Evolutionary conservation across 2,113 vertebrate genomes (phyloP).

Genomic region (Brachionichthys hirsutus): DNA sequence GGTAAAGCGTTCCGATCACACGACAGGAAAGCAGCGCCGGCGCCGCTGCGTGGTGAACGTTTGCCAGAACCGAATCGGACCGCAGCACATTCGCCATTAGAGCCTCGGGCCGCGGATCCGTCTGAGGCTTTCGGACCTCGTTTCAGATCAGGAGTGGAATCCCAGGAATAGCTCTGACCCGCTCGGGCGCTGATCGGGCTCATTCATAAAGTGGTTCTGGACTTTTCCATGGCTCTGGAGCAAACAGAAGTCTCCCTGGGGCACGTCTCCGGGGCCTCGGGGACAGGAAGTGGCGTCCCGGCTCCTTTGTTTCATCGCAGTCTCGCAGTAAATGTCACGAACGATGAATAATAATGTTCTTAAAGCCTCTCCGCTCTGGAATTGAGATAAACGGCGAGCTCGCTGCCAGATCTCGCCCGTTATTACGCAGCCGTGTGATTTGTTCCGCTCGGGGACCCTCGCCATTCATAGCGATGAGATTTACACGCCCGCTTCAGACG

Average conservation of each 20-base stretch:
- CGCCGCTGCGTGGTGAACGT: conserved; percentile 27
- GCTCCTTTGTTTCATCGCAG: conserved; percentile 34
- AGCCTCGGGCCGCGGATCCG: conserved; percentile 15
- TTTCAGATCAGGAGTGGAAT: conserved; percentile 2
- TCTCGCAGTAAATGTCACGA: conserved; percentile 47
- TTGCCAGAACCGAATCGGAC: conserved; percentile 59
- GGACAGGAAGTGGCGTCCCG: conserved; percentile 3
- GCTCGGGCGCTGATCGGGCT: neutral
- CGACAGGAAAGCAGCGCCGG: neutral
- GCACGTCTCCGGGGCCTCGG: conserved; percentile 2
- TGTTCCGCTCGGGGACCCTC: conserved; percentile 34
- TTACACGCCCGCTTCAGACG: conserved; percentile 36
- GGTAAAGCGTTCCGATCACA: too few species aligned
- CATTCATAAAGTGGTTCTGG: neutral
- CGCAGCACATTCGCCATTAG: conserved; percentile 50
- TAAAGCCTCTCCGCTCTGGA: conserved; percentile 47
- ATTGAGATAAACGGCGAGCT: conserved; percentile 46
- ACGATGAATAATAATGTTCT: conserved; percentile 42
- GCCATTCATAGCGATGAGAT: conserved; percentile 35
- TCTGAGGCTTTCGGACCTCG: conserved; percentile 4
- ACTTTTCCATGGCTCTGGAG: neutral
- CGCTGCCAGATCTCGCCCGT: conserved; percentile 38
- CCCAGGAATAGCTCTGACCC: neutral
- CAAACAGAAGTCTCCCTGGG: neutral
- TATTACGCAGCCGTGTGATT: conserved; percentile 47